Base-by-base conservation (phyloP, 1,140 invertebrate species). In the Protaetia brevitarsis region DNA sequence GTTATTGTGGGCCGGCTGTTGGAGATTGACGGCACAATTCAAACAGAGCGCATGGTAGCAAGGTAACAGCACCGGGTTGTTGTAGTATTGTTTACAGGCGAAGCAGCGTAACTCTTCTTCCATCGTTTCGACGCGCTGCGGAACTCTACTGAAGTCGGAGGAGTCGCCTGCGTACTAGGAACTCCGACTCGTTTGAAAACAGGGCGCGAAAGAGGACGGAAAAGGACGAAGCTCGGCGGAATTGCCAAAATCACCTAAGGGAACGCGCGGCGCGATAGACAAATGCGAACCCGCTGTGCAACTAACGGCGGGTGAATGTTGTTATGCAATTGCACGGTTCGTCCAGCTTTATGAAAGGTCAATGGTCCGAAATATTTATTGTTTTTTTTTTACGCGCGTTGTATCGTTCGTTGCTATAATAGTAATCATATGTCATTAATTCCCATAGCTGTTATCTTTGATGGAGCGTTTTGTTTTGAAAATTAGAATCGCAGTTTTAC, bases 71-170 rank as follows among this genome's bases (percentile, higher is more conserved):
- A 98, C 92, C 37, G 96, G 95, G 78, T 97, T 95, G 70, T 86
- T 88, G 77, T 89, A 97, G 51, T 97, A 85, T 81, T 96, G 91
- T 79, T 95, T 94, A 83, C 96, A 98, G 69, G 89, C 86, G 70
- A 91, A 90, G 83, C 96, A 98, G 73, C 94, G 89, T 59, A 98
- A 81, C 82, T 97, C 95, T 81, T 97, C 95, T 85, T 98, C 95
- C 95, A 98, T 95, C 65, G 63, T 72, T 65, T 62, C 31, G 19
- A 62, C 31, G 16, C 57, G 29, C 26, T 31, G 29, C 29, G 31
- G 31, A 36, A 36, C 31, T 62, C 29, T 31, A 62, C 60, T 34
- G 31, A 62, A 62, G 27, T 62, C 29, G 7, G 29, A 11, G 19
- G 21, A 11, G 60, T 59, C 13, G 57, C 57, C 57, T 59, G 60